Conservation (phyloP, 2,113 vertebrate species). For the Camelus bactrianus region DNA sequence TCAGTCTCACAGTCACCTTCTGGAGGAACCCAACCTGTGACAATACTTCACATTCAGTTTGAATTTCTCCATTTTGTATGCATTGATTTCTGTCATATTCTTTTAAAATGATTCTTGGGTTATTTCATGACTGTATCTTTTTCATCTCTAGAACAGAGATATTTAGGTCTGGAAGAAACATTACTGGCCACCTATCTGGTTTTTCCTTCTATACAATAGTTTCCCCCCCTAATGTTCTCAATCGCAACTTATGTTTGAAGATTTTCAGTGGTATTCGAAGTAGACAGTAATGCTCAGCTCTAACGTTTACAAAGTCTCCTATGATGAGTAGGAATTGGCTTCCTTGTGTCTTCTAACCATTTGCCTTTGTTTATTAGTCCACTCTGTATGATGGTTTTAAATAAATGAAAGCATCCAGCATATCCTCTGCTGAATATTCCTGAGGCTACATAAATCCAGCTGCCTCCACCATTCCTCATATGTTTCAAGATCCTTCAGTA, state of each 20-base stretch:
- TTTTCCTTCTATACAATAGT: neutral
- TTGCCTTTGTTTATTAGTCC: conserved; percentile 12
- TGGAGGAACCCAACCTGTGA: neutral
- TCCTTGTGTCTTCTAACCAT: neutral
- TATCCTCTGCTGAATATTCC: neutral
- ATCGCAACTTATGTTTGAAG: neutral
- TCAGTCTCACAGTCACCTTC: neutral
- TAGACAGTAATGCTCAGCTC: neutral
- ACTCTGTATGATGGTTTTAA: conserved; percentile 12
- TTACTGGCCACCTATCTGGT: neutral
- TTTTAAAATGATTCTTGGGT: neutral
- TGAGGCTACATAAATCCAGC: neutral
- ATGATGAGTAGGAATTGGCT: neutral
- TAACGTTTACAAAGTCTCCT: neutral
- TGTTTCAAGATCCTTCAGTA: neutral
- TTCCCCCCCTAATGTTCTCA: neutral
- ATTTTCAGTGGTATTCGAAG: neutral
- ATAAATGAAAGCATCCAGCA: neutral
- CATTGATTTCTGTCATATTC: neutral
- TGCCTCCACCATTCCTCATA: neutral
- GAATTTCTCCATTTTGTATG: neutral
- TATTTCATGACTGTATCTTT: neutral
- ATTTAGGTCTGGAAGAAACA: neutral
- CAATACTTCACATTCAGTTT: neutral
- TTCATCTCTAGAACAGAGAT: neutral